Evolutionary conservation across 23 tunicate genomes (phyloP), one percentile per base, ranked within the genome.

Genomic region (Oikopleura albicans): DNA sequence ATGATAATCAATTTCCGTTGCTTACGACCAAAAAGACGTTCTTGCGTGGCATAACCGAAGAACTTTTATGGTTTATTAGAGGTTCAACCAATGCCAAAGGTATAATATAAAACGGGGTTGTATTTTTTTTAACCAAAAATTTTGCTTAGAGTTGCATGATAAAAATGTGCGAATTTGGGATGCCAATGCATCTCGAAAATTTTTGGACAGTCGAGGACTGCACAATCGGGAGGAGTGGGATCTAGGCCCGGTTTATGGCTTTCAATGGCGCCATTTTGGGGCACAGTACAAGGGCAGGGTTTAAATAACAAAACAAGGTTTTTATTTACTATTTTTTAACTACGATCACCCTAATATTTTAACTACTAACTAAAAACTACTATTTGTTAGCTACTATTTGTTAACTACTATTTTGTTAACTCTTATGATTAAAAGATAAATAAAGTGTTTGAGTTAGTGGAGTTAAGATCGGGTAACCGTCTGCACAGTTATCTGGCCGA

Each of bases 181-280:
- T 85, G 95, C 95, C 0, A 93, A 93, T 59, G 98, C 94, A 31
- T 93, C 98, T 0, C 85, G 94, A 36, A 90, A 89, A 39, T 93
- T 93, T 84, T 83, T 93, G 34, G 94, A 90, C 76, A 87, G 86
- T 29, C 39, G 75, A 8, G 98, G 98, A 0, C 90, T 93, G 16
- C 57, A 71, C 27, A 89, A 93, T 31, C 85, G 98, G 2, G 95
- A 93, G 56, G 91, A 71, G 31, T 88, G 90, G 29, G 98, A 93
- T 40, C 83, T 93, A 75, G 98, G 98, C 36, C 98, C 98, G 1
- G 96, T 93, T 31, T 93, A 93, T 76, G 98, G 98, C 0, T 93
- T 93, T 83, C 98, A 93, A 40, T 93, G 98, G 98, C 79, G 98
- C 40, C 98, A 93, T 85, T 93, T 86, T 63, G 98, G 98, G 0